Percentiles rank a stretch among this genome's conserved stretches.
Conservation (phyloP, 2,888 invertebrate genomes). For the Ectemnius continuus region DNA sequence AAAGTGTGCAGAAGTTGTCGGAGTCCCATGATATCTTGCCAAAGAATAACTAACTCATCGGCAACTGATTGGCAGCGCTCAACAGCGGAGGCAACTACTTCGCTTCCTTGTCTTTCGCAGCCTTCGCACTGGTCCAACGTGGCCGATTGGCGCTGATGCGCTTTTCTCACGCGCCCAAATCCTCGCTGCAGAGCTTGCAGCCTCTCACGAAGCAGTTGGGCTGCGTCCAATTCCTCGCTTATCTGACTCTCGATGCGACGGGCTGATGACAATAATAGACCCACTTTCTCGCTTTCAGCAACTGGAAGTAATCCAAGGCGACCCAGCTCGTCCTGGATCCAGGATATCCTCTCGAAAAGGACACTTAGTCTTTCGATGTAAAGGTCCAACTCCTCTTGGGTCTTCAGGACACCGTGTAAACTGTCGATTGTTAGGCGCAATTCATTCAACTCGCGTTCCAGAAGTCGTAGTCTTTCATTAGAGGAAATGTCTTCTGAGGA, state of each 20-base stretch:
- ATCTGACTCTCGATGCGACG: conserved; percentile 86
- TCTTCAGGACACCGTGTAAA: conserved; percentile 88
- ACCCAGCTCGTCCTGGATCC: conserved; percentile 89
- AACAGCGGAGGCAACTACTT: conserved; percentile 87
- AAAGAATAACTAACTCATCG: conserved; percentile 85
- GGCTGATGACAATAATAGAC: conserved; percentile 84
- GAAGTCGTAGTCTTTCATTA: conserved; percentile 85
- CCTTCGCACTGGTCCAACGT: conserved; percentile 86
- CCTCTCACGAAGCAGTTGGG: conserved; percentile 86
- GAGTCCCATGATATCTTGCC: conserved; percentile 88
- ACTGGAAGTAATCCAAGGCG: conserved; percentile 87
- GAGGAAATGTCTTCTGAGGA: conserved; percentile 87
- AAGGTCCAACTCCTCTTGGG: conserved; percentile 89
- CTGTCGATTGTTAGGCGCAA: conserved; percentile 84
- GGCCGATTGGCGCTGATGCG: conserved; percentile 80
- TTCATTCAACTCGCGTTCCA: conserved; percentile 89
- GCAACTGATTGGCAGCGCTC: conserved; percentile 85
- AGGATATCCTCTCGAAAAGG: conserved; percentile 85
- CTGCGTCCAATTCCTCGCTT: conserved; percentile 88
- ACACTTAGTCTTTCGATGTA: conserved; percentile 91
- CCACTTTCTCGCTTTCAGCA: conserved; percentile 87
- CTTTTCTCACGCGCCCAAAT: conserved; percentile 84
- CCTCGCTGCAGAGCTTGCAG: conserved; percentile 86
- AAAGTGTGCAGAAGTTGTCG: conserved; percentile 88
- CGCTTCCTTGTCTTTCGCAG: conserved; percentile 86